phyloP scores from a whole-genome alignment of 2,113 vertebrate species.

The Bos taurus region ARS-UCD2.0 NC_037351.1:13925001-13925500 shows the following conservation, averaged over 20 bases:
- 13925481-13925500: neutral
- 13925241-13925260: neutral
- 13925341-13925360: no score
- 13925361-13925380: no score
- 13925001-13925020: neutral
- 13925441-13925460: no score
- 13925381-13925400: no score
- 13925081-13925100: neutral
- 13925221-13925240: neutral
- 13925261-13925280: no score
- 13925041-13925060: neutral
- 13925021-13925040: neutral
- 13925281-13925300: no score
- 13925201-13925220: neutral
- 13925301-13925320: no score
- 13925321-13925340: no score
- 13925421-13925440: no score
- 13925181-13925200: neutral
- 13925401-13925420: no score
- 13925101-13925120: neutral
- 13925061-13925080: neutral
- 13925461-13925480: neutral
- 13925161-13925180: neutral
- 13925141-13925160: neutral
- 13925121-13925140: neutral